These are phyloP conservation scores for Ceratothoa steindachneri DNA, from an alignment of 2,888 invertebrate species.

Conservation along the genomic window DNA sequence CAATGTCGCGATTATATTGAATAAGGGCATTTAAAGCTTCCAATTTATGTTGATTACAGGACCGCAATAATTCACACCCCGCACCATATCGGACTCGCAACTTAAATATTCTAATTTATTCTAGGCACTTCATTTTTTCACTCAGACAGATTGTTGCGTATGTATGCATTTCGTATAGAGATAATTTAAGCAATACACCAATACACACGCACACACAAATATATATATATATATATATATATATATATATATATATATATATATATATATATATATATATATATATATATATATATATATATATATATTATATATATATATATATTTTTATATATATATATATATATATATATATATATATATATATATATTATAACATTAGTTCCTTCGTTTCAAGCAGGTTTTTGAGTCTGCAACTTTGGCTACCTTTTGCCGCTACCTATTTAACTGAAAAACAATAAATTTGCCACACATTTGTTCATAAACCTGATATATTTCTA, in stretches of 20 bases:
- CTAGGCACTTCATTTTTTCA: no score
- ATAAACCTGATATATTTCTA: no score
- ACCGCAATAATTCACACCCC: background rate
- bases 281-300: slow-evolving; percentile 2
- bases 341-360: slow-evolving; percentile 28
- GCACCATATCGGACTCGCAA: background rate
- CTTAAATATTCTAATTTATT: background rate
- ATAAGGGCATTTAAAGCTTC: background rate
- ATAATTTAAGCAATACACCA: background rate
- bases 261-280: background rate
- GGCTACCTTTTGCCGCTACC: no score
- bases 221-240: slow-evolving; percentile 10
- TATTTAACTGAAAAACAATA: no score
- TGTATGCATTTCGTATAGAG: slow-evolving; percentile 6
- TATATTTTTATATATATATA: no score
- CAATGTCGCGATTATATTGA: background rate
- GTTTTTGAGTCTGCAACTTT: no score
- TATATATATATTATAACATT: no score
- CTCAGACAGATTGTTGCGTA: no score
- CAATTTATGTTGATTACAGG: background rate
- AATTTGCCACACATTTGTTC: no score
- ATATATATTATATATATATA: no score
- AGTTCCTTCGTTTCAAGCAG: no score
- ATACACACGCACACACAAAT: slow-evolving; percentile 2
- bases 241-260: background rate